Conservation (phyloP, 2,888 invertebrate genomes). For the Resseliella maxima region DNA sequence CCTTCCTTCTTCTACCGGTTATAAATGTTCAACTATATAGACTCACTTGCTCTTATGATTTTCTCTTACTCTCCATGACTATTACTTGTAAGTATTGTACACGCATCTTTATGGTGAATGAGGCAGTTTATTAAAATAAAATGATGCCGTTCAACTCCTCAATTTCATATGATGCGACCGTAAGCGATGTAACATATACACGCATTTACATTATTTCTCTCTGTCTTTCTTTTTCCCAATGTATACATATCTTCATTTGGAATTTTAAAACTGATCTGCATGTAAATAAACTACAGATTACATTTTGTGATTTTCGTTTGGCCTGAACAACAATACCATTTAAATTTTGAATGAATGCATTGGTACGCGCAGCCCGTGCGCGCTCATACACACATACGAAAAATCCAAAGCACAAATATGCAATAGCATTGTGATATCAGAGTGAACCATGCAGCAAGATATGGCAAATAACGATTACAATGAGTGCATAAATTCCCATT, state of each 20-base stretch:
- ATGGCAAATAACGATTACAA: conserved; percentile 45
- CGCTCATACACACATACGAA: not conserved
- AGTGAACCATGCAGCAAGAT: conserved; percentile 8
- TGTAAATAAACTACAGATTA: conserved; percentile 42
- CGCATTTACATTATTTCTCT: not conserved
- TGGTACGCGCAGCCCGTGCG: not conserved
- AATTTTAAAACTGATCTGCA: conserved; percentile 8
- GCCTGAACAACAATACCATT: not conserved
- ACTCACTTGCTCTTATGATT: not conserved
- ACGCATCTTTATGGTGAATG: conserved; percentile 5
- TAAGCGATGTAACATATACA: not conserved
- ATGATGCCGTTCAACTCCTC: conserved; percentile 27
- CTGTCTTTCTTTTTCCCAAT: not conserved
- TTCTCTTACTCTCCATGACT: too few relatives aligned
- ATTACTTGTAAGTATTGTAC: not conserved
- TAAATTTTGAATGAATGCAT: conserved; percentile 25
- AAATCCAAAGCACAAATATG: not conserved
- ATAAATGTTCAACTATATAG: too few relatives aligned
- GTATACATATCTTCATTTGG: not conserved
- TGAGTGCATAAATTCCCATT: conserved; percentile 48
- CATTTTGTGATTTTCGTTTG: conserved; percentile 48
- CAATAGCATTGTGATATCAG: not conserved
- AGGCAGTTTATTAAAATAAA: conserved; percentile 43
- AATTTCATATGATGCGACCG: not conserved
- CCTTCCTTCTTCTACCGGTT: too few relatives aligned